Conservation (phyloP, 2,113 vertebrate genomes). For the Brachypodius melanocephalos region DNA sequence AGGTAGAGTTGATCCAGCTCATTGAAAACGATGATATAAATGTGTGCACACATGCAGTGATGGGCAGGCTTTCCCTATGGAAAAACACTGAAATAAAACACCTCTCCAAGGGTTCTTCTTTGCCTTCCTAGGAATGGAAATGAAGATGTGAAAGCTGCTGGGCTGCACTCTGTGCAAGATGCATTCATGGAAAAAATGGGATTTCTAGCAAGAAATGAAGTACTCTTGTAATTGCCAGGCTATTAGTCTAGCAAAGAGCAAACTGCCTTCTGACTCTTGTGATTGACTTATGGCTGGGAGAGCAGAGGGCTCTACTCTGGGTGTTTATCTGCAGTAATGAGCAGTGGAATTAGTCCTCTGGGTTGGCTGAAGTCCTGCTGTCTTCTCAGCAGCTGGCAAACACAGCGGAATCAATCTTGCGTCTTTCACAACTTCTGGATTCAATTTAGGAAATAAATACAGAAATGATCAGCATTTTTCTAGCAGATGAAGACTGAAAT, state of each 20-base stretch:
- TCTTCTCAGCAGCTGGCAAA: constrained; percentile 21
- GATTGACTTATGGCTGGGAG: neutral
- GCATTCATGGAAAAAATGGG: neutral
- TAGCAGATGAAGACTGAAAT: neutral
- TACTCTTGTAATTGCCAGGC: neutral
- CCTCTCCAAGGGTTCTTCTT: neutral
- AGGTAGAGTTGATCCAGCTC: neutral
- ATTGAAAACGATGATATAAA: neutral
- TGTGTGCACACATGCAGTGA: neutral
- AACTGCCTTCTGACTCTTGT: neutral
- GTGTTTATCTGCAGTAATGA: neutral
- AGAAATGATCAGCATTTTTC: neutral
- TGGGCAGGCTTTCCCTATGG: neutral
- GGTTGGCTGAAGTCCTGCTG: neutral
- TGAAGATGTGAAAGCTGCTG: neutral
- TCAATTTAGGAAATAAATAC: neutral
- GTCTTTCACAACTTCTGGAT: neutral
- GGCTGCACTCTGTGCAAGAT: neutral
- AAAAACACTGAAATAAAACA: neutral
- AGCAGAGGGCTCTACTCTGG: neutral
- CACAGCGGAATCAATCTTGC: neutral
- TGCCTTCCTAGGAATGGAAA: neutral
- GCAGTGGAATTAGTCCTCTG: neutral
- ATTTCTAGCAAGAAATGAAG: neutral
- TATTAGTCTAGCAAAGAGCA: neutral